Base-by-base conservation (phyloP, 2,888 invertebrate species). In the Macrophya annulata region DNA sequence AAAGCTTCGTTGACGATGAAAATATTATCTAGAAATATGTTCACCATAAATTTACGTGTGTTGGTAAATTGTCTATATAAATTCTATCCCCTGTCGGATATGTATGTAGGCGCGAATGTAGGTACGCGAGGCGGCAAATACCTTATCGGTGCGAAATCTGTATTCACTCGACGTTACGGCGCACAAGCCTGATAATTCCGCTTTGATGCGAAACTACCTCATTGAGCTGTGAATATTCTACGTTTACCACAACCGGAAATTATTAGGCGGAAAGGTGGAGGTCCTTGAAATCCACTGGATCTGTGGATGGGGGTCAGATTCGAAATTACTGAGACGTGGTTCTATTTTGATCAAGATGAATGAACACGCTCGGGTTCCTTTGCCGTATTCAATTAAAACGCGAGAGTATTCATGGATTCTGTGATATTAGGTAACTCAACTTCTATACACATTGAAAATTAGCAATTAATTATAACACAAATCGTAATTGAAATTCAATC, bases 211-310 rank as follows among this genome's bases (percentile, higher is more conserved):
- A 83, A 83, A 83, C 83, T 83, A 68, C 83, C 83, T 83, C 83
- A 83, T 83, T 83, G 55, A 68, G 83, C 65, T 71, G 71, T 71
- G 83, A 83, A 83, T 83, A 83, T 83, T 83, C 83, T 83, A 83
- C 83, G 68, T 83, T 83, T 83, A 83, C 83, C 83, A 83, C 83
- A 83, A 83, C 83, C 83, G 83, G 83, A 83, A 83, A 83, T 83
- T 83, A 83, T 83, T 68, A 83, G 21, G 55, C 48, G 31, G 68
- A 83, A 71, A 65, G 68, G 48, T 71, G 25, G 55, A 65, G 71
- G 68, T 25, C 68, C 83, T 83, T 83, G 43, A 43, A 48, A 83
- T 83, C 83, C 12, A 40, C 81, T 43, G 62, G 62, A 81, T 81
- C 81, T 62, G 6, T 62, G 59, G 62, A 62, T 81, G 59, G 59